Base-by-base conservation (phyloP, 30 jellyfish, hydroid and myxozoan species). In the Haliclystus octoradiatus region DNA sequence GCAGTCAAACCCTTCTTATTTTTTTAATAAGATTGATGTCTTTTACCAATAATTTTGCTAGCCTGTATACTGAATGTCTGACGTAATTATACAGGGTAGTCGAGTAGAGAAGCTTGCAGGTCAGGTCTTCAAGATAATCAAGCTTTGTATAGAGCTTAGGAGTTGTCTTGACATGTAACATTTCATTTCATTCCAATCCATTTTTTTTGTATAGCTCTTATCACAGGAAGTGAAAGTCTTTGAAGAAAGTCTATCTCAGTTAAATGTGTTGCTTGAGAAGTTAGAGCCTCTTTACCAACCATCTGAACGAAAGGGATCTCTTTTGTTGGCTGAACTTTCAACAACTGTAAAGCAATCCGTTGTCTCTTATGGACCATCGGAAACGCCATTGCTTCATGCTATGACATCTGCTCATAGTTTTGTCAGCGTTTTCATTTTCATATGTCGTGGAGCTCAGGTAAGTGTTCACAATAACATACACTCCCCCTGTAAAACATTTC, bases 371-470 rank as follows among this genome's bases (percentile, higher is more conserved):
- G 85, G 71, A 35, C 46, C 88, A 50, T 31, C 82, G 27, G 79
- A 89, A 66, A 89, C 98, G 28, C 98, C 98, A 0, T 57, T 89
- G 52, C 92, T 89, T 14, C 98, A 89, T 70, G 93, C 94, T 28
- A 89, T 89, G 98, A 73, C 98, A 52, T 74, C 98, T 26, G 70
- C 90, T 30, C 95, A 89, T 76, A 94, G 94, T 34, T 89, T 34
- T 49, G 73, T 89, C 74, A 89, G 75, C 65, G 77, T 80, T 71
- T 89, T 89, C 72, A 83, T 89, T 28, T 89, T 73, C 62, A 81
- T 89, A 27, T 75, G 98, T 81, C 82, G 98, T 22, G 98, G 98
- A 5, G 89, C 98, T 28, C 98, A 77, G 95, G 98, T 89, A 65
- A 2, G 23, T 26, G 4, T 19, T 40, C 57, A 40, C 14, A 9